These are phyloP conservation scores for Syrmaticus mikado DNA, from an alignment of 2,113 vertebrate species.

Conservation along the genomic window DNA sequence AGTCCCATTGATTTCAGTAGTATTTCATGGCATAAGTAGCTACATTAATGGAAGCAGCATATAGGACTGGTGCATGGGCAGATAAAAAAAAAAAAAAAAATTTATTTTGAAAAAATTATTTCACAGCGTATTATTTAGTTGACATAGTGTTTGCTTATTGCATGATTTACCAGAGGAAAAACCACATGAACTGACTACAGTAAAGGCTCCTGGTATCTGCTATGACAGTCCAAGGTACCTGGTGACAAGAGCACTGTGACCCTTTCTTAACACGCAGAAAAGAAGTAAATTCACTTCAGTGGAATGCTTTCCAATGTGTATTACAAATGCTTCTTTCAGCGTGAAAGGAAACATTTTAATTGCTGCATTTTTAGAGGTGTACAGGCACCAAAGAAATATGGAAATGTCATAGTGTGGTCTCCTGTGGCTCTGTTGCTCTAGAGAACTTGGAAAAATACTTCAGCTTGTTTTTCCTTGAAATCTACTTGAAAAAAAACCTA, in stretches of 20 bases:
- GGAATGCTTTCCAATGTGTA: neutral
- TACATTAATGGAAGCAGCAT: constrained; percentile 36
- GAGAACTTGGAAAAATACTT: neutral
- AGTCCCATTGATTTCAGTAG: constrained; percentile 63
- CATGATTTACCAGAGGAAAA: neutral
- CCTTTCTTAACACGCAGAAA: neutral
- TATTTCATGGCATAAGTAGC: constrained; percentile 52
- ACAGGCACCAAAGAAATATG: neutral
- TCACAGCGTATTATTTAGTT: neutral
- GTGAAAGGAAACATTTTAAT: neutral
- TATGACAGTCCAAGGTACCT: neutral
- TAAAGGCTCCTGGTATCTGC: neutral
- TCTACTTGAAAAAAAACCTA: neutral
- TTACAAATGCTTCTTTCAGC: neutral
- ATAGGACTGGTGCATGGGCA: neutral
- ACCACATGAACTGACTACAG: neutral
- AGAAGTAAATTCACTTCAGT: neutral
- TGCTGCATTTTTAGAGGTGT: neutral
- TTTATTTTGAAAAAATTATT: neutral
- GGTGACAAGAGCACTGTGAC: neutral
- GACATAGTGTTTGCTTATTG: neutral
- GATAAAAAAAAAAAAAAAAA: neutral
- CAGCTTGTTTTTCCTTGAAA: constrained; percentile 10
- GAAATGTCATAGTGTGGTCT: neutral
- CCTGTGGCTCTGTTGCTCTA: neutral